Evolutionary conservation across 2,888 invertebrate genomes (phyloP), one percentile per base, ranked within the genome.

Genomic region (Tridacna crocea): DNA sequence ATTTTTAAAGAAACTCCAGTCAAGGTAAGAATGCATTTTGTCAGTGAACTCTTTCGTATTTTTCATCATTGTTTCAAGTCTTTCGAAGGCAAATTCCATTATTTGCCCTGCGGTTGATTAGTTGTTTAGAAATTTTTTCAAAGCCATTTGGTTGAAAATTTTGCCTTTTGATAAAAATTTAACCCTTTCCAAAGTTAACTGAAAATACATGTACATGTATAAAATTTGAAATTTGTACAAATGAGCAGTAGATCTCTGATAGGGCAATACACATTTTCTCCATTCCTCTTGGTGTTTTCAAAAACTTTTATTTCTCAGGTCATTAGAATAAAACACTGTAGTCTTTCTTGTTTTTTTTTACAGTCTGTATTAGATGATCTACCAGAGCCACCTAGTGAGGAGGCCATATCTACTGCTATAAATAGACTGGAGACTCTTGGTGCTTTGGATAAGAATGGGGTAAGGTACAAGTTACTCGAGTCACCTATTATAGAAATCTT

Each of bases 321-420:
- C 36, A 36, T 36, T 36, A 8, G 8, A 36, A 36, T 36, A 36
- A 36, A 36, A 8, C 2, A 36, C 36, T 36, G 36, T 4, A 36
- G 3, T 2, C 2, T 36, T 36, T 36, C 2, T 36, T n/a, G n/a
- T n/a, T n/a, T 24, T 2, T 8, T 22, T 19, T 82, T 88, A 2
- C 87, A 93, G 92, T 88, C 86, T 60, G 92, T 93, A 26, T 73
- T 93, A 72, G 74, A 87, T 24, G 88, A 90, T 65, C 77, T 94
- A 66, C 96, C 98, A 86, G 97, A 97, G 90, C 96, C 97, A 0
- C 98, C 98, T 0, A 95, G 96, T 47, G 92, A 94, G 0, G 95
- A 95, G 75, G 96, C 97, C 0, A 96, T 98, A 0, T 92, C 95
- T n/a, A 95, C 96, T 82, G 97, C 98, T 0, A 94, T 98, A 0